These are phyloP conservation scores for Thamnophis elegans DNA, from an alignment of 2,797 vertebrate genomes.

Conservation along the genomic window DNA sequence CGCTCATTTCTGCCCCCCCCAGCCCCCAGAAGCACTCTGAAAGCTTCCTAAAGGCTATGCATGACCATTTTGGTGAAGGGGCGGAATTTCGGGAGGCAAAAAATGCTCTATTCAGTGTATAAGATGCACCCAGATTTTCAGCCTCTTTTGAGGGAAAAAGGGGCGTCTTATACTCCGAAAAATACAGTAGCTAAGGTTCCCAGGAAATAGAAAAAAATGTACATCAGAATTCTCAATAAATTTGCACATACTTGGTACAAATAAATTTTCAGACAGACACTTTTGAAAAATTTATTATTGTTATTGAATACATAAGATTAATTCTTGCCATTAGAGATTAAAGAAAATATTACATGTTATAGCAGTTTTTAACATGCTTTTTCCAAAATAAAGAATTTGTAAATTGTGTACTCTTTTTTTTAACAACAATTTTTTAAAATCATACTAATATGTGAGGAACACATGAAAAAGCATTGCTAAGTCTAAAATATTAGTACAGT, in stretches of 20 bases:
- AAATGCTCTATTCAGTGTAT: no score
- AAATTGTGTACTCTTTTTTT: background rate
- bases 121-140: no score
- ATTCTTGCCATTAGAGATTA: background rate
- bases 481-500: background rate
- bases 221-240: background rate
- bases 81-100: no score
- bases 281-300: background rate
- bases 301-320: background rate
- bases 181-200: background rate
- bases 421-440: background rate
- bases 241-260: background rate
- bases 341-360: conserved; percentile 9
- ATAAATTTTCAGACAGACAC: background rate
- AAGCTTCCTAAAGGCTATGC: no score
- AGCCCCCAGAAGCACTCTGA: no score
- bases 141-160: no score
- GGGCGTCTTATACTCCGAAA: no score
- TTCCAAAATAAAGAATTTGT: background rate
- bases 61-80: no score
- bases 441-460: background rate
- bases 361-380: background rate
- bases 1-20: no score
- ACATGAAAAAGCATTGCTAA: background rate
- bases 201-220: background rate